Evolutionary conservation across 2,888 invertebrate species (phyloP).

Genomic region (Drosophila lacicola): DNA sequence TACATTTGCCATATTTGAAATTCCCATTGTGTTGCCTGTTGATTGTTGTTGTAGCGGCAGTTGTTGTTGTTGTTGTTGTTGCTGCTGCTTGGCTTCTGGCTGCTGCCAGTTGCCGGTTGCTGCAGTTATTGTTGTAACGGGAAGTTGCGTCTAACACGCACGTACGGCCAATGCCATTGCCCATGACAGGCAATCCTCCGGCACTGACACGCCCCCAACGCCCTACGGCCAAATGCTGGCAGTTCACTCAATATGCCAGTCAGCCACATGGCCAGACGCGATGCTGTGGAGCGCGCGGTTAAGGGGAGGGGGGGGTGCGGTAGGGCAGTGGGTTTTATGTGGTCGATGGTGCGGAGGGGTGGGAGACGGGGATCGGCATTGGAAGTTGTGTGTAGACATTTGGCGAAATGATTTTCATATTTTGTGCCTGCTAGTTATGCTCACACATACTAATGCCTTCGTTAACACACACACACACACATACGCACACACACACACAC

Average conservation of each 20-base stretch:
- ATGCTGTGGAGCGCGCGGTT: background rate
- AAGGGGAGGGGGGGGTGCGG: background rate
- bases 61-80: slow-evolving; percentile 21
- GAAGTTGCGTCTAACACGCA: slow-evolving; percentile 75
- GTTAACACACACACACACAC: background rate
- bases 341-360: no score
- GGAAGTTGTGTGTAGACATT: slow-evolving; percentile 39
- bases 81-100: slow-evolving; percentile 13
- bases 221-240: slow-evolving; percentile 28
- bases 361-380: no score
- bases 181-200: slow-evolving; percentile 54
- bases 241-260: slow-evolving; percentile 72
- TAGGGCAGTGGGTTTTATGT: no score
- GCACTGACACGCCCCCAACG: slow-evolving; percentile 32
- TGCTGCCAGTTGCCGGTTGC: slow-evolving; percentile 9
- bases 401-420: slow-evolving; percentile 75
- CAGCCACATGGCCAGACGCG: slow-evolving; percentile 58
- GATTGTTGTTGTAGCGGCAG: slow-evolving; percentile 15
- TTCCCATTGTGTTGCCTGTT: slow-evolving; percentile 68
- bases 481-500: slow-evolving; percentile 1
- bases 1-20: slow-evolving; percentile 69
- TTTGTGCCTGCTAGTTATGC: slow-evolving; percentile 58
- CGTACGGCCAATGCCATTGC: slow-evolving; percentile 60
- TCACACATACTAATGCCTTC: slow-evolving; percentile 56
- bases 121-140: slow-evolving; percentile 62